Evolutionary conservation across 2,113 vertebrate species (phyloP).

Genomic region (Nycticebus coucang): DNA sequence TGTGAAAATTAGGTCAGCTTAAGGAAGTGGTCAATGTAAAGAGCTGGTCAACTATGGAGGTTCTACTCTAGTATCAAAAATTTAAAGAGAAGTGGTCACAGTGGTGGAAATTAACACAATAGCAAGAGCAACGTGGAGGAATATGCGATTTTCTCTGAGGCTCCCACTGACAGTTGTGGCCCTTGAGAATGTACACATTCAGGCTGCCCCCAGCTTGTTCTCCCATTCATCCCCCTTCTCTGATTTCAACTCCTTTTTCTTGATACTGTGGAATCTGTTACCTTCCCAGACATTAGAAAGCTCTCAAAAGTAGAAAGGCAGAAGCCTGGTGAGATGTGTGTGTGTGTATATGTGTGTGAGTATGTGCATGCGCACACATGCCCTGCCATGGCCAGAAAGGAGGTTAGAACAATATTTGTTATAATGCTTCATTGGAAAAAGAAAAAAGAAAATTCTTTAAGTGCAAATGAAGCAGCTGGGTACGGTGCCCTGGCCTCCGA

Average conservation of each 20-base stretch:
- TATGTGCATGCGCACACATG: no score
- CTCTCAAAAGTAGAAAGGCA: constrained; percentile 11
- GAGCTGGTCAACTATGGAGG: no score
- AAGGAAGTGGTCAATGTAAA: no score
- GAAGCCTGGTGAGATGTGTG: background rate
- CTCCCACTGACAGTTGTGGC: background rate
- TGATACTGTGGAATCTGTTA: background rate
- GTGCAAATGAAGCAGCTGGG: background rate
- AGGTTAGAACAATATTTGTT: constrained; percentile 12
- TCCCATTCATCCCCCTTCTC: background rate
- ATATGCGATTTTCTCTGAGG: background rate
- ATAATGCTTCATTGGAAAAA: constrained; percentile 51
- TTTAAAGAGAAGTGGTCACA: background rate
- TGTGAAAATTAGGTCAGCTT: no score
- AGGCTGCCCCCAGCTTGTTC: background rate
- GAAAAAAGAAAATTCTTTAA: background rate
- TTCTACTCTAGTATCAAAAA: background rate
- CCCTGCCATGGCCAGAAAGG: background rate
- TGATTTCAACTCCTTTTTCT: background rate
- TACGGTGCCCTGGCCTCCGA: background rate
- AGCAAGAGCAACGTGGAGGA: background rate
- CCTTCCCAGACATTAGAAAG: background rate
- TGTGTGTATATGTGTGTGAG: background rate
- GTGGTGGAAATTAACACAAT: background rate
- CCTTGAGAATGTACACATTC: background rate